Percentiles rank a stretch among this genome's conserved stretches.
phyloP scores from a whole-genome alignment of 2,113 vertebrate genomes.

The Excalfactoria chinensis region DNA sequence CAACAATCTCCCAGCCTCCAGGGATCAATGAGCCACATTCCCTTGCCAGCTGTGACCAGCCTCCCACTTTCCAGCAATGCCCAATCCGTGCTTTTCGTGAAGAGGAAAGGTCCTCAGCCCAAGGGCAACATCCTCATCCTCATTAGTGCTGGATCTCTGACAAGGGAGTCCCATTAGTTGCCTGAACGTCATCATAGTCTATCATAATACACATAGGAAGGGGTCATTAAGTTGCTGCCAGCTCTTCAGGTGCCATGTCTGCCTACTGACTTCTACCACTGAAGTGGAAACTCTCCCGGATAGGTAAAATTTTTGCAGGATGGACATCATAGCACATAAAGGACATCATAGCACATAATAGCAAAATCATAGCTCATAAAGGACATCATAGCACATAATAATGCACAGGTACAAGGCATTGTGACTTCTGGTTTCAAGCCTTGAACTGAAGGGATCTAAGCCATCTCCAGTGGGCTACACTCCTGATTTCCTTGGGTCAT shows the following conservation, averaged over 20 bases:
- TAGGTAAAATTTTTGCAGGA: background rate
- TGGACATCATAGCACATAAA: background rate
- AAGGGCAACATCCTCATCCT: background rate
- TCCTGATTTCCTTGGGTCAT: background rate
- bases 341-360: no score
- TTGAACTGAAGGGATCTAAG: background rate
- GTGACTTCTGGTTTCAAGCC: background rate
- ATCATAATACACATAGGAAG: background rate
- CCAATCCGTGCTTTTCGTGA: background rate
- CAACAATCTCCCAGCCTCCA: accelerated
- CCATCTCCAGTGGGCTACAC: background rate
- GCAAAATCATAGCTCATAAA: no score
- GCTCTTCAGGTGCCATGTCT: background rate
- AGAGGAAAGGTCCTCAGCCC: background rate
- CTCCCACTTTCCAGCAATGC: background rate
- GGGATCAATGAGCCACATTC: background rate
- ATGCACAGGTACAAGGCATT: background rate
- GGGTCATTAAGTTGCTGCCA: background rate
- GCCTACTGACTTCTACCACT: background rate
- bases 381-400: background rate
- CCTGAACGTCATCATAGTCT: background rate
- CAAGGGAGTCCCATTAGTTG: background rate
- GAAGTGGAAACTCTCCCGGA: background rate
- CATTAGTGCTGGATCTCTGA: background rate
- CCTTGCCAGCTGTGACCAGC: background rate